These are phyloP conservation scores for Armadillidium nasatum DNA, from an alignment of 1,140 invertebrate species.

Conservation along the genomic window DNA sequence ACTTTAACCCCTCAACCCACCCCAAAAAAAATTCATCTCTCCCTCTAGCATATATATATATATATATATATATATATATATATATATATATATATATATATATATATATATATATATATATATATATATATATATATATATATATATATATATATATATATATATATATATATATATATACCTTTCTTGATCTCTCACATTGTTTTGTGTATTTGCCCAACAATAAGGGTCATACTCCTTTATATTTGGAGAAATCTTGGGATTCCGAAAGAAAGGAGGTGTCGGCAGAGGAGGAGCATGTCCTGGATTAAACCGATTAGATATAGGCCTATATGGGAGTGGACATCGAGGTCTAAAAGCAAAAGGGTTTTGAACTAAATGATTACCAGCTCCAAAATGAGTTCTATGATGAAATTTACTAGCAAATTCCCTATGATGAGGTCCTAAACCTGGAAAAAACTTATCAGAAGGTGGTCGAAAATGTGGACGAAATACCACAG, in stretches of 20 bases:
- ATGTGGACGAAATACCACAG: too few species aligned
- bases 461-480: too few species aligned
- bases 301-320: not conserved
- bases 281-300: not conserved
- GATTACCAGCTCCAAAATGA: too few species aligned
- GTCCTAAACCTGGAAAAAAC: too few species aligned
- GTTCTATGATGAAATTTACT: too few species aligned
- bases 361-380: too few species aligned
- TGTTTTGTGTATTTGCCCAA: not conserved
- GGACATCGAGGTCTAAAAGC: too few species aligned
- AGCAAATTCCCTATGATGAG: too few species aligned
- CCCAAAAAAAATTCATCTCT: not conserved
- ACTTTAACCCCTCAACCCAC: not conserved
- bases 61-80: conserved; percentile 6
- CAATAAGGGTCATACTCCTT: not conserved
- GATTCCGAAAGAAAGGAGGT: too few species aligned
- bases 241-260: not conserved
- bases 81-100: conserved; percentile 6
- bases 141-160: too few species aligned
- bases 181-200: not conserved
- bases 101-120: not conserved
- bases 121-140: not conserved
- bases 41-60: not conserved
- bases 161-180: too few species aligned
- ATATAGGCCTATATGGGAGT: not conserved